Base-by-base conservation (phyloP, 1,140 invertebrate genomes). In the Aphidius ervi region DNA sequence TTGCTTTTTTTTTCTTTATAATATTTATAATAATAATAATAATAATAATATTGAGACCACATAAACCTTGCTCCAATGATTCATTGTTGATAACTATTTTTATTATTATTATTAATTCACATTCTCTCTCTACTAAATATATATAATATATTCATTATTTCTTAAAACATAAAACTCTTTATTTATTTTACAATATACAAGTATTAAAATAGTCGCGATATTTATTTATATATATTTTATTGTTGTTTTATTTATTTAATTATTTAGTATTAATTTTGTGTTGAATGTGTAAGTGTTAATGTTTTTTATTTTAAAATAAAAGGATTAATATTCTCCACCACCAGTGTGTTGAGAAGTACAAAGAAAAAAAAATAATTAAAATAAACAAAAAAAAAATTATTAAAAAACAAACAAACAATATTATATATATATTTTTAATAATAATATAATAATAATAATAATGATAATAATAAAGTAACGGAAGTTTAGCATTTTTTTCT, bases 51-150 rank as follows among this genome's bases (percentile, higher is more conserved):
- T 69, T 78, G 76, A 70, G 72, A 79, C 77, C 77, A 79, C 77
- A 74, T 77, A 73, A 78, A 78, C 75, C 77, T 79, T 79, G 77
- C 77, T 79, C 76, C 69, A 74, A 74, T 69, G 66, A 73, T 76
- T 75, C 68, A 62, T 72, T 63, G 39, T 45, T 59, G 53, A 41
- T 31, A 58, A 23, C 48, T 39, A 23, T 16, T 41, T 56, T 43
- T 56, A 23, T 43, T 56, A 31, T 45, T 46, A 49, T 55, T 56
- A 6, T 42, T 40, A 39, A 53, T 23, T 46, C 46, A 40, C 23
- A 31, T 50, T 69, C 63, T 50, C 69, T 68, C 42, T 54, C 39
- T 54, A 41, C 40, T n/a, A 54, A 40, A 47, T 43, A 42, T 48
- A 10, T 45, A 39, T 57, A 57, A 8, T 54, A 5, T 9, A 43